phyloP scores from a whole-genome alignment of 2,888 invertebrate species.

The Tholera decimalis region DNA sequence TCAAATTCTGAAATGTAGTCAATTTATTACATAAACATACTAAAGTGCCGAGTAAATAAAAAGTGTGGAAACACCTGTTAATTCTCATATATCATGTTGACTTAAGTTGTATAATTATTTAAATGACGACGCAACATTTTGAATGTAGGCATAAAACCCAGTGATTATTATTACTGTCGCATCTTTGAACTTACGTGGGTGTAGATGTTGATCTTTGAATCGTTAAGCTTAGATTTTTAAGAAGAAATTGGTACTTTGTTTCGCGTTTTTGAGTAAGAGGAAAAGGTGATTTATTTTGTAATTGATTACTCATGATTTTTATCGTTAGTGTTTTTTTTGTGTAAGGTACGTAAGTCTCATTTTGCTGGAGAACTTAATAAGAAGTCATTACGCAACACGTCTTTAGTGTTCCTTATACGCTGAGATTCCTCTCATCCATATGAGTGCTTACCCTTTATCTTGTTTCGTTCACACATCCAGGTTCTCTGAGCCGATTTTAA shows the following conservation, averaged over 20 bases:
- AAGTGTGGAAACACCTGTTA: constrained; percentile 7
- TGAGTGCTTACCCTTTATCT: no score
- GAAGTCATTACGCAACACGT: background rate
- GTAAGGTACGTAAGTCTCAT: background rate
- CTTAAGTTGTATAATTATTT: constrained; percentile 22
- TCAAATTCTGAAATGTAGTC: constrained; percentile 2
- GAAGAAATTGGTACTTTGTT: constrained; percentile 20
- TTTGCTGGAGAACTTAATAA: constrained; percentile 11
- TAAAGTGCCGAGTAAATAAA: constrained; percentile 21
- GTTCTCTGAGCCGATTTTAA: no score
- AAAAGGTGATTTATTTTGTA: constrained; percentile 32
- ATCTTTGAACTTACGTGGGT: constrained; percentile 13
- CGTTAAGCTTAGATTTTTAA: constrained; percentile 34
- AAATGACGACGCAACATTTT: constrained; percentile 15
- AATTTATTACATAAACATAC: constrained; percentile 4
- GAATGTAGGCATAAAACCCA: constrained; percentile 40
- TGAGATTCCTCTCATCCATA: background rate
- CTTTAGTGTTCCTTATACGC: background rate
- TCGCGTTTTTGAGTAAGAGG: constrained; percentile 11
- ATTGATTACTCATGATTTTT: constrained; percentile 35
- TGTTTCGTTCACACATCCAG: no score
- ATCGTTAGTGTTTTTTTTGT: constrained; percentile 31
- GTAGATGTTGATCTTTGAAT: constrained; percentile 17
- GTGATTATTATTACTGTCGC: constrained; percentile 11
- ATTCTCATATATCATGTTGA: constrained; percentile 19